phyloP scores from a whole-genome alignment of 2,113 vertebrate genomes.

The Rhinolophus sinicus region DNA sequence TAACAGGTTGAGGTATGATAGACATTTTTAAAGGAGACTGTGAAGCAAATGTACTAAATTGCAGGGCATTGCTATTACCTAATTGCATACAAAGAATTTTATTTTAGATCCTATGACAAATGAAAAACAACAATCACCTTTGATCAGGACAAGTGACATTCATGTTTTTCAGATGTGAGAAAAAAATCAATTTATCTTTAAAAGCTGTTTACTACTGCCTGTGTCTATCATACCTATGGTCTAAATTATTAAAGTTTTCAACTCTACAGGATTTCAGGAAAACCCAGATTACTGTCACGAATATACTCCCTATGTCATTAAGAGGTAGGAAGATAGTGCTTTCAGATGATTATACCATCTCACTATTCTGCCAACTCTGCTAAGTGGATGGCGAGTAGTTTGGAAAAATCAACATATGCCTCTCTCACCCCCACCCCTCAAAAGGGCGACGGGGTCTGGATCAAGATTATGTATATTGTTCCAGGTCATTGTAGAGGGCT shows the following conservation, averaged over 20 bases:
- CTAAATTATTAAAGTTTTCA: constrained; percentile 32
- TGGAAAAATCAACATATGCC: not conserved
- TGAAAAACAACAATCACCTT: constrained; percentile 34
- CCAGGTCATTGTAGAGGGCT: not conserved
- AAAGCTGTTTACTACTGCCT: not conserved
- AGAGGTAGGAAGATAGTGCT: not conserved
- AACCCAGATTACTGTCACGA: not conserved
- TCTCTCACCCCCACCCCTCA: too few species aligned
- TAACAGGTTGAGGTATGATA: not conserved
- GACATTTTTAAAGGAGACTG: constrained; percentile 20
- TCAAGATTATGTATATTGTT: not conserved
- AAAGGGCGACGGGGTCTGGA: not conserved
- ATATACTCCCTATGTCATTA: not conserved
- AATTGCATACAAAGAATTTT: constrained; percentile 26
- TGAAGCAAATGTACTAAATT: not conserved
- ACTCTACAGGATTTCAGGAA: not conserved
- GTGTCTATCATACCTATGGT: not conserved
- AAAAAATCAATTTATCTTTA: constrained; percentile 43
- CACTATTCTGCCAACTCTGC: not conserved
- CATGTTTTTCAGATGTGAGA: not conserved
- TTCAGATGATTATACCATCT: not conserved
- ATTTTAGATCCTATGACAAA: not conserved
- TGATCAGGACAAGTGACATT: constrained; percentile 36
- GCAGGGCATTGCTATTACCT: not conserved
- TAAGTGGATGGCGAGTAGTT: not conserved